Conservation (phyloP, 2,113 vertebrate genomes). For the Onychostoma macrolepis region DNA sequence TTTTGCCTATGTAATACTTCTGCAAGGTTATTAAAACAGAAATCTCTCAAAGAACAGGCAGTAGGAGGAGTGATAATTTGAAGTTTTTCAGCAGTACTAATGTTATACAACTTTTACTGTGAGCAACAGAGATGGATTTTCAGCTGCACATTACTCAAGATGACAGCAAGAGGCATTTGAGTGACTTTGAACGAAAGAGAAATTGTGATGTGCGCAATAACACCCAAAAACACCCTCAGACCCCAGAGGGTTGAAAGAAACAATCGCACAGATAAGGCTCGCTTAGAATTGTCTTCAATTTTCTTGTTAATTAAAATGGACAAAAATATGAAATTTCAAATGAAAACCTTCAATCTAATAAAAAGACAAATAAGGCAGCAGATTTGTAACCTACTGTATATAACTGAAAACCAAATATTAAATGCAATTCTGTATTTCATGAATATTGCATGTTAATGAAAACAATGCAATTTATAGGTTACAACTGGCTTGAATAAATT, state of each 20-base stretch:
- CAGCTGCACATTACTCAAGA: slow-evolving; percentile 29
- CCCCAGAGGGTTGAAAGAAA: not conserved
- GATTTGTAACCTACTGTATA: not conserved
- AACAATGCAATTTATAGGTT: not conserved
- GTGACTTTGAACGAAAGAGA: not conserved
- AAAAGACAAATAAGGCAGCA: not conserved
- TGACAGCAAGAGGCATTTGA: slow-evolving; percentile 2
- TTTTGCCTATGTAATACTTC: not conserved
- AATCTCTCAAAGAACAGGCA: not conserved
- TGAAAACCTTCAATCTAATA: not conserved
- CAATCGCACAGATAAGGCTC: not conserved
- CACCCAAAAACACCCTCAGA: not conserved
- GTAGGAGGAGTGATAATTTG: not conserved
- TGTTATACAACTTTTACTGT: not conserved
- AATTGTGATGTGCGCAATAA: not conserved
- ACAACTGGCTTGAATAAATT: not conserved
- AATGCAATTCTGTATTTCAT: not conserved
- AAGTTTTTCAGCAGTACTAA: slow-evolving; percentile 21
- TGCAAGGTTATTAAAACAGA: not conserved
- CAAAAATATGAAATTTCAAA: not conserved
- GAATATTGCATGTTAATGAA: not conserved
- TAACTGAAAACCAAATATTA: not conserved
- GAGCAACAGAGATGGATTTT: not conserved
- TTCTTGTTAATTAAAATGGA: not conserved
- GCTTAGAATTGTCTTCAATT: not conserved